Evolutionary conservation across 2,113 vertebrate genomes (phyloP).

Genomic region (Muntiacus reevesi): DNA sequence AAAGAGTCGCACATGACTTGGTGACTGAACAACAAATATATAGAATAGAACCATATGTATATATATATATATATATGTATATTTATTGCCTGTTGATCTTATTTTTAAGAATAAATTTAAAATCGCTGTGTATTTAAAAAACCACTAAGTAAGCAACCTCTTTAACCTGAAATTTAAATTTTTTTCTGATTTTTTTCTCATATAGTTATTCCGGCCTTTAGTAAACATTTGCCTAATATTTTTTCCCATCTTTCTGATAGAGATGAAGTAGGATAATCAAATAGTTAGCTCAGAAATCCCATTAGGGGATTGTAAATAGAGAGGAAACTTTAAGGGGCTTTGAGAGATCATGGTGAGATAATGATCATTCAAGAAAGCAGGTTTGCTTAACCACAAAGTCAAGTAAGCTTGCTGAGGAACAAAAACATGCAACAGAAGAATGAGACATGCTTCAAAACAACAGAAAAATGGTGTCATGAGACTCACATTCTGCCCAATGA

Average conservation of each 20-base stretch:
- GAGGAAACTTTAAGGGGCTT: background rate
- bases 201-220: background rate
- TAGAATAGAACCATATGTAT: background rate
- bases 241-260: background rate
- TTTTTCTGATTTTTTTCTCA: background rate
- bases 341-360: background rate
- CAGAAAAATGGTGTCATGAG: background rate
- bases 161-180: background rate
- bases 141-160: background rate
- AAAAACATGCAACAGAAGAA: background rate
- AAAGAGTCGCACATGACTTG: background rate
- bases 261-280: background rate
- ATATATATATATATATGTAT: background rate
- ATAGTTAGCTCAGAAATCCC: background rate
- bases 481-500: background rate
- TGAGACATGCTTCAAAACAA: background rate
- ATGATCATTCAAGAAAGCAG: background rate
- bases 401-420: background rate
- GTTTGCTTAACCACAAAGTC: background rate
- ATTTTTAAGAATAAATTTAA: background rate
- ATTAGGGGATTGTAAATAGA: background rate
- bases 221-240: background rate
- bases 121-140: background rate
- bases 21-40: background rate
- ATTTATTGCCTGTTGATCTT: background rate